Base-by-base conservation (phyloP, 2,888 invertebrate genomes). In the Crocallis elinguaria region DNA sequence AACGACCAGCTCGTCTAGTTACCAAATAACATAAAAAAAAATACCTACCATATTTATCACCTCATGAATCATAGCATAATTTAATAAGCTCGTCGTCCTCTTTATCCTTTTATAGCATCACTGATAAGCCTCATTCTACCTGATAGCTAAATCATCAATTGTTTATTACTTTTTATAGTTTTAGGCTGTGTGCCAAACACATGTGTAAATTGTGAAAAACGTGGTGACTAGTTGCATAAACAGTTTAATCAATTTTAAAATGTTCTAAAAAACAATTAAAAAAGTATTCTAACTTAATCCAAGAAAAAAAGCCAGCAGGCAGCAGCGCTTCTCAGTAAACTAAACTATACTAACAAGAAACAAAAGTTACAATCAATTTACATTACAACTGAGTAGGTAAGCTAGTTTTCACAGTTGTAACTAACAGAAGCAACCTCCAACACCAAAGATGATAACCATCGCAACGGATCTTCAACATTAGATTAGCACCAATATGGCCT, bases 401-500 rank as follows among this genome's bases (percentile, higher is more conserved):
- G 8, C 35, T 35, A n/a, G 11, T 14, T 11, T 6, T 6, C 11
- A 3, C 2, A 27, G 27, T 27, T n/a, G 29, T 11, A 21, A 5
- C 13, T 35, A 51, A 45, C 29, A 32, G 30, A 51, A 32, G 21
- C 7, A 46, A 46, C 52, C 52, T 52, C 19, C 21, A 30, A 37
- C 16, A 21, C 30, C 7, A 14, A n/a, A 49, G 39, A 25, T 48
- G 36, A 33, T 48, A 33, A 48, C 43, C 30, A 52, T 25, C 17
- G 17, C 27, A 35, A 41, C 30, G 11, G 46, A 45, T 45, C 17
- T 37, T 44, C 37, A 45, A 48, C 44, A 37, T 42, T 25, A 33
- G 37, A 50, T 36, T 49, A 60, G 37, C 57, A 54, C n/a, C 7
- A 14, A 37, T 29, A 30, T 33, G 43, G 23, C 49, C 49, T 51